Percentiles rank a stretch among this genome's conserved stretches.
These are phyloP conservation scores for Tragelaphus scriptus DNA, from an alignment of 2,113 vertebrate species.

Conservation along the genomic window DNA sequence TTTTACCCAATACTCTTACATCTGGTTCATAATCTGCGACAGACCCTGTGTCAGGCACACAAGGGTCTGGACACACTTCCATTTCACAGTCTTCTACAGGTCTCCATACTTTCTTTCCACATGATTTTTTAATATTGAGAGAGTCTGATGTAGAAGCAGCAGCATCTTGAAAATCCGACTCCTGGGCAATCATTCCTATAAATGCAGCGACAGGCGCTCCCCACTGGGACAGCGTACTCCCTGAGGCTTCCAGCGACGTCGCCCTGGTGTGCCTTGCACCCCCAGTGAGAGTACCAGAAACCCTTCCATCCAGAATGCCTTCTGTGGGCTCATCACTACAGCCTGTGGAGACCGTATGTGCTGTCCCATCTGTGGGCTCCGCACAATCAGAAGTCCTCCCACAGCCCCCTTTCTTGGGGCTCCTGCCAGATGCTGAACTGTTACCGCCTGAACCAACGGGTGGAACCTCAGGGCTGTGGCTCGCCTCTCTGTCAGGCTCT, in stretches of 20 bases:
- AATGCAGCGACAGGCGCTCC: not conserved
- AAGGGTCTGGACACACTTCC: not conserved
- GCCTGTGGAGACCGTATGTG: not conserved
- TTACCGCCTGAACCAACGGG: not conserved
- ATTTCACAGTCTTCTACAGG: conserved; percentile 33
- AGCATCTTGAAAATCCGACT: not conserved
- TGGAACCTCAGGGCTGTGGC: not conserved
- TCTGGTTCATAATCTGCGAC: not conserved
- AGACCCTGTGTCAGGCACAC: not conserved
- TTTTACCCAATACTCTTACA: not conserved
- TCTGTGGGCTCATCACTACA: not conserved
- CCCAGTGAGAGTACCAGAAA: rapidly evolving
- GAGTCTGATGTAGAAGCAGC: not conserved
- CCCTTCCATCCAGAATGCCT: not conserved
- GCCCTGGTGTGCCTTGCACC: not conserved
- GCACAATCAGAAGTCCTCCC: not conserved
- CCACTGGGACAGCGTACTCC: conserved; percentile 2
- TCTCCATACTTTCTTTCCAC: not conserved
- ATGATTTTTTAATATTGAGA: conserved; percentile 40
- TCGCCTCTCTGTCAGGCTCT: not conserved
- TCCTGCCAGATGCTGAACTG: not conserved
- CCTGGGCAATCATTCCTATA: not conserved
- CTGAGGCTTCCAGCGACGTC: not conserved
- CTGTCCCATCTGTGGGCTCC: not conserved
- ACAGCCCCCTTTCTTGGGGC: conserved; percentile 8